phyloP scores from a whole-genome alignment of 2,113 vertebrate species.

The Carassius carassius region DNA sequence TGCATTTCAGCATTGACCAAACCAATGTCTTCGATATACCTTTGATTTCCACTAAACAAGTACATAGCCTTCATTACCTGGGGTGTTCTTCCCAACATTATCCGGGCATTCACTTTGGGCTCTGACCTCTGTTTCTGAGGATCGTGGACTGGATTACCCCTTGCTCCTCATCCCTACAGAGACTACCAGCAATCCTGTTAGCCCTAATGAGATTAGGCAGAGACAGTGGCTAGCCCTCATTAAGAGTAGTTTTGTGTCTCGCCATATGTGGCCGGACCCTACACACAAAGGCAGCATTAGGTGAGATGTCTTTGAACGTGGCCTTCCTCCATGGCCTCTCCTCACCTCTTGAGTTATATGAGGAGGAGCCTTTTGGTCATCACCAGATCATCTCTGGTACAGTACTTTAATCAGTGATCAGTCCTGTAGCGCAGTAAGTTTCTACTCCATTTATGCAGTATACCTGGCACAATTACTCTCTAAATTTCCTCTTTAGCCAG shows the following conservation, averaged over 20 bases:
- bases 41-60: neutral
- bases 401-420: neutral
- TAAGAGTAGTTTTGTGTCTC: constrained; percentile 38
- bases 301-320: neutral
- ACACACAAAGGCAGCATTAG: neutral
- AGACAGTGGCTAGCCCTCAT: constrained; percentile 47
- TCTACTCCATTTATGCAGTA: neutral
- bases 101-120: constrained; percentile 15
- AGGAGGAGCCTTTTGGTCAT: neutral
- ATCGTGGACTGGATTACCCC: constrained; percentile 31
- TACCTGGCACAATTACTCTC: neutral
- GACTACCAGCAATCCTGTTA: constrained; percentile 51
- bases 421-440: neutral
- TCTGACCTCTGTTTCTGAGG: constrained; percentile 3
- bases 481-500: neutral
- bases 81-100: constrained; percentile 23
- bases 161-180: constrained; percentile 10
- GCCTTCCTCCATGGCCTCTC: neutral
- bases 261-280: constrained; percentile 31
- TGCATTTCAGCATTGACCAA: neutral
- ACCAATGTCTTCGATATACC: neutral
- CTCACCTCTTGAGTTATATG: neutral
- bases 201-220: constrained; percentile 53
- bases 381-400: neutral
- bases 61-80: neutral